A percentile compares a stretch with the other conserved stretches of the same genome.
phyloP scores from a whole-genome alignment of 2,113 vertebrate genomes.

The Recurvirostra avosetta region DNA sequence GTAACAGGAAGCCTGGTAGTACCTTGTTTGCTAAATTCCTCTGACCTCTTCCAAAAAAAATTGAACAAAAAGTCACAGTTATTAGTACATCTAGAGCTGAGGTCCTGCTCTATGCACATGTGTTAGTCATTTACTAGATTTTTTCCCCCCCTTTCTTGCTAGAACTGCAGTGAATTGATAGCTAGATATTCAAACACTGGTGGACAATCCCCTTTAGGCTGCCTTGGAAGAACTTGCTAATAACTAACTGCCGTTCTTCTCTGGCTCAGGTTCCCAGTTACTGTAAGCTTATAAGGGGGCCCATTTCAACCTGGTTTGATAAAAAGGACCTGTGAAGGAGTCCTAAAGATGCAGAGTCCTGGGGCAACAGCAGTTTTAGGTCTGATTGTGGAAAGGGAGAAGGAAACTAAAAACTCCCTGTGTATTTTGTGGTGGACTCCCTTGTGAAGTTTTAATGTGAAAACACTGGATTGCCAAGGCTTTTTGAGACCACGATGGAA shows the following conservation, averaged over 20 bases:
- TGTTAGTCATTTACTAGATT: slow-evolving; percentile 42
- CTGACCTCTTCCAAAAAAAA: slow-evolving; percentile 40
- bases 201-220: slow-evolving; percentile 64
- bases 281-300: neutral
- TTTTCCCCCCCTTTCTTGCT: neutral
- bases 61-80: slow-evolving; percentile 41
- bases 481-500: neutral
- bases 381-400: neutral
- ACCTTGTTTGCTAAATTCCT: slow-evolving; percentile 56
- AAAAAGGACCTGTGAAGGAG: neutral
- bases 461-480: neutral
- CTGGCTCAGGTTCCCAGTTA: slow-evolving; percentile 12
- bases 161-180: slow-evolving; percentile 51
- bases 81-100: slow-evolving; percentile 42
- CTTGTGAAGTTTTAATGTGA: neutral
- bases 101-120: slow-evolving; percentile 41
- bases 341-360: neutral
- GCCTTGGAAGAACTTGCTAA: slow-evolving; percentile 55
- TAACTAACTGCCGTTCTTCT: slow-evolving; percentile 45
- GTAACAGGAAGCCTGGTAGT: slow-evolving; percentile 52
- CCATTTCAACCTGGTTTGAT: neutral
- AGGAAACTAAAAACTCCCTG: neutral
- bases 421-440: neutral
- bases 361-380: neutral
- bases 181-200: slow-evolving; percentile 41